phyloP scores from a whole-genome alignment of 2,888 invertebrate genomes.

The Hydraecia micacea region DNA sequence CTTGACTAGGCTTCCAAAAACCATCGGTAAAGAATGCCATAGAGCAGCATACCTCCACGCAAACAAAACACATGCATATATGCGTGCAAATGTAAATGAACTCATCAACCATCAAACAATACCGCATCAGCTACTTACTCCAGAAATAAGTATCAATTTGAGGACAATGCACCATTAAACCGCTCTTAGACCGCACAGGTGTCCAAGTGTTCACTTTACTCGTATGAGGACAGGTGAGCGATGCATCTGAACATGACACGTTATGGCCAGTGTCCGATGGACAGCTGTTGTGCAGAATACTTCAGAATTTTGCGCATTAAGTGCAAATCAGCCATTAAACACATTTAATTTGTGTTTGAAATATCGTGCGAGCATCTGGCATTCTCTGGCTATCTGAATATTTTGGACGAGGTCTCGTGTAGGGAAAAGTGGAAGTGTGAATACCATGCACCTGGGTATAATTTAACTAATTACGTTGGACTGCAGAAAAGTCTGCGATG shows the following conservation, averaged over 20 bases:
- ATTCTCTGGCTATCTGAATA: not conserved
- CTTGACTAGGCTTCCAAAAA: too few species aligned
- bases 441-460: not conserved
- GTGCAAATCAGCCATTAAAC: constrained; percentile 36
- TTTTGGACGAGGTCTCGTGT: not conserved
- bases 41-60: not conserved
- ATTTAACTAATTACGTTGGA: not conserved
- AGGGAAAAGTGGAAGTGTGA: not conserved
- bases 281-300: constrained; percentile 34
- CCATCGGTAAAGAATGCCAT: not conserved
- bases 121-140: constrained; percentile 36
- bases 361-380: constrained; percentile 26
- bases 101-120: constrained; percentile 32
- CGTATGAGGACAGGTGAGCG: constrained; percentile 35
- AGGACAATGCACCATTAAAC: constrained; percentile 46
- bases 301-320: constrained; percentile 33
- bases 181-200: constrained; percentile 29
- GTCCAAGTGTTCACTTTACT: constrained; percentile 30
- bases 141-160: constrained; percentile 31
- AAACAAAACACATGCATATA: not conserved
- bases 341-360: not conserved
- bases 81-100: not conserved
- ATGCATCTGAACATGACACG: constrained; percentile 29
- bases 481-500: not conserved
- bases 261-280: constrained; percentile 5